Evolutionary conservation across 2,797 vertebrate genomes (phyloP).

Genomic region (Lycodopsis pacificus): DNA sequence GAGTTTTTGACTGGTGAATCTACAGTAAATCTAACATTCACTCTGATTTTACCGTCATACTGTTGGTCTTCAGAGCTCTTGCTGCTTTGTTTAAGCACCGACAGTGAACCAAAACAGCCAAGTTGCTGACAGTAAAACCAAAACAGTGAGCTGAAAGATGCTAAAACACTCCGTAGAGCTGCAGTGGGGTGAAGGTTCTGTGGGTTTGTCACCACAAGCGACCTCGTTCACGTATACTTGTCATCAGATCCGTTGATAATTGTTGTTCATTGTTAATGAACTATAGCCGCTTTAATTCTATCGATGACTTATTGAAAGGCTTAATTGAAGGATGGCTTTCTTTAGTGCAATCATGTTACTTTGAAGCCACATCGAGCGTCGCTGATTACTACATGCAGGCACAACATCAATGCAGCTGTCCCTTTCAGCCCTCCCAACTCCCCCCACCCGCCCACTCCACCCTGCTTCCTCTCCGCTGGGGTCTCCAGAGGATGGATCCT

Average conservation of each 20-base stretch:
- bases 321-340: background rate
- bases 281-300: background rate
- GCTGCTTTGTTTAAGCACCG: background rate
- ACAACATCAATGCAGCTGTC: conserved; percentile 67
- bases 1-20: background rate
- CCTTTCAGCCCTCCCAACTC: background rate
- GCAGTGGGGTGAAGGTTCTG: background rate
- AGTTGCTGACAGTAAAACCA: background rate
- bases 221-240: background rate
- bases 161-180: background rate
- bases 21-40: background rate
- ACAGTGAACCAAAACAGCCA: background rate
- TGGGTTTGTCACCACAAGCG: background rate
- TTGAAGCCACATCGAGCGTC: conserved; percentile 11
- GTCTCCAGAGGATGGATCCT: conserved; percentile 73
- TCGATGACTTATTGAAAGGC: background rate
- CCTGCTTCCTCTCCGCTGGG: conserved; percentile 57
- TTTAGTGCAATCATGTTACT: background rate
- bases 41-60: background rate
- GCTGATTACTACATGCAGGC: conserved; percentile 34
- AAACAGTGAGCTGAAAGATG: background rate
- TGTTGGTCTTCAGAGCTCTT: background rate
- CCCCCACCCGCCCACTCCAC: background rate
- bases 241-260: background rate
- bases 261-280: background rate